Evolutionary conservation across 2,113 vertebrate genomes (phyloP), one percentile per base, ranked within the genome.

Genomic region (Dipodomys merriami): DNA sequence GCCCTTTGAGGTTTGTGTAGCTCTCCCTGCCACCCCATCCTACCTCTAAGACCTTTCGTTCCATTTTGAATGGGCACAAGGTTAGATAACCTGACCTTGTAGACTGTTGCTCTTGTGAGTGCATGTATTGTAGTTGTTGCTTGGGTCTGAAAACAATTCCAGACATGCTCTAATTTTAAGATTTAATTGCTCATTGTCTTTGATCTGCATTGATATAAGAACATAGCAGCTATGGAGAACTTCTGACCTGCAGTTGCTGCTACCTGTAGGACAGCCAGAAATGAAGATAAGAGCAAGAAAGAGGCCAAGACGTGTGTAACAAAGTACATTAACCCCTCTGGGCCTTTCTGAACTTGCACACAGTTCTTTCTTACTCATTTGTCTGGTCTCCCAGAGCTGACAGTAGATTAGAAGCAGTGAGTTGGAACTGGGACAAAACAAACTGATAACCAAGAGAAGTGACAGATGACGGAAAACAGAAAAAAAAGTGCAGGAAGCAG

Each of bases 381-480:
- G 22, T 30, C 79, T 85, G 39, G 29, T 85, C 88, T 88, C 80
- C 73, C 57, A 11, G 83, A 89, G 69, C 25, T 64, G 64, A 80
- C 60, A 57, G 68, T 62, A 76, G 35, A 89, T 77, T 46, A n/a
- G 69, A 92, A 81, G 65, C 69, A 68, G 78, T 74, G 73, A 84
- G 0, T 87, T 95, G 82, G 87, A 96, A 93, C 65, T 64, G 71
- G 33, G 62, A 90, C 87, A 91, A 64, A 94, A 74, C 78, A 95
- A 73, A 90, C 82, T 57, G 96, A 85, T 96, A 94, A 79, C 33
- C 33, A n/a, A 65, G 12, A 62, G 71, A 94, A 25, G 78, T 85
- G 93, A 94, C 93, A 76, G 87, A 49, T 95, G 88, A 93, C 90
- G 81, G 88, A 88, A 97, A 64, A 81, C 77, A 91, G 77, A 46